Evolutionary conservation across 2,888 invertebrate species (phyloP).

Genomic region (Linyphia triangularis): DNA sequence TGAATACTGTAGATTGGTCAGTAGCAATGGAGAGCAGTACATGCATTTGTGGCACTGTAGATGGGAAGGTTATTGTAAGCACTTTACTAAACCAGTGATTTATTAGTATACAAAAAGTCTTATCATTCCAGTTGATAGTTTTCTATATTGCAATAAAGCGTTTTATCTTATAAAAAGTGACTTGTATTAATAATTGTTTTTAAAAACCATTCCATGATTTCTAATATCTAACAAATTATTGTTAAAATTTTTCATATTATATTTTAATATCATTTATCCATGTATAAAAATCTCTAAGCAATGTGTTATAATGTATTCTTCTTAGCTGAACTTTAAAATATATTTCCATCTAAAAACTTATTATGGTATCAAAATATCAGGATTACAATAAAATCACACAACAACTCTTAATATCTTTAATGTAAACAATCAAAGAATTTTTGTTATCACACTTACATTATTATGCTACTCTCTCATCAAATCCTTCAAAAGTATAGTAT

Average conservation of each 20-base stretch:
- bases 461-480: slow-evolving; percentile 55
- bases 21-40: slow-evolving; percentile 83
- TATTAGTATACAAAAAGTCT: background rate
- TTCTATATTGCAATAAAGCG: background rate
- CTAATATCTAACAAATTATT: too few relatives aligned
- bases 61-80: slow-evolving; percentile 83
- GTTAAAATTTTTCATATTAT: too few relatives aligned
- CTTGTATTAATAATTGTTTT: too few relatives aligned
- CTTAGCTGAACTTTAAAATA: too few relatives aligned
- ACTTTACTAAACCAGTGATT: slow-evolving; percentile 81
- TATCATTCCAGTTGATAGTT: slow-evolving; percentile 13
- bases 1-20: slow-evolving; percentile 84
- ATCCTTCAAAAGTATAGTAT: slow-evolving; percentile 44
- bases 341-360: too few relatives aligned
- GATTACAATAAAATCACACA: background rate
- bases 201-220: too few relatives aligned
- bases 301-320: too few relatives aligned
- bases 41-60: slow-evolving; percentile 83
- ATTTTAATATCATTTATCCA: too few relatives aligned
- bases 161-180: background rate
- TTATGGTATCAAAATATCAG: too few relatives aligned
- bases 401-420: background rate
- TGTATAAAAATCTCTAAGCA: too few relatives aligned
- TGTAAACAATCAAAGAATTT: slow-evolving; percentile 50
- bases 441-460: slow-evolving; percentile 52